phyloP scores from a whole-genome alignment of 2,888 invertebrate genomes.

The Mechanitis mazaeus region DNA sequence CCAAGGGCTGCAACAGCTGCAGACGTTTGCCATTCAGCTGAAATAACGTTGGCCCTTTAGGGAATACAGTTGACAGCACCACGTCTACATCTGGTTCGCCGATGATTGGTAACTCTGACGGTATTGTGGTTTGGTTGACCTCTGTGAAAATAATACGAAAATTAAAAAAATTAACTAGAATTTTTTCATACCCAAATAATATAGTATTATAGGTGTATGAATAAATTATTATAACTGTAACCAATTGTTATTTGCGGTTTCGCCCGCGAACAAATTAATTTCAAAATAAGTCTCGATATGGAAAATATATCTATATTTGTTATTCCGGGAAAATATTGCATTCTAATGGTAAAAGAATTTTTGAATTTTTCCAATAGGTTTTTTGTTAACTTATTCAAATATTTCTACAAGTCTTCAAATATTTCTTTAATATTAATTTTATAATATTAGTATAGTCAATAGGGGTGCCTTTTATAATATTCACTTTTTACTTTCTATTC shows the following conservation, averaged over 20 bases:
- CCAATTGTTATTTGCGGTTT: too few species aligned
- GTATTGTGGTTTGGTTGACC: conserved; percentile 88
- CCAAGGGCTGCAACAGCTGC: conserved; percentile 86
- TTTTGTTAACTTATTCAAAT: too few species aligned
- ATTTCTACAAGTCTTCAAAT: too few species aligned
- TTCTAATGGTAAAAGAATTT: too few species aligned
- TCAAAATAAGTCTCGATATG: too few species aligned
- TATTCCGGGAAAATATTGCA: too few species aligned
- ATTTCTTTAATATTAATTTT: too few species aligned
- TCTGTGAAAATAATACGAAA: conserved; percentile 72
- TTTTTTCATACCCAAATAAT: not conserved
- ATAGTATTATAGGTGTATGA: not conserved
- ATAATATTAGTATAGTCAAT: too few species aligned
- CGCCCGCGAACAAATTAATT: too few species aligned
- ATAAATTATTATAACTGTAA: not conserved
- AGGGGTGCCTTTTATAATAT: too few species aligned
- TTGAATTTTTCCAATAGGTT: too few species aligned
- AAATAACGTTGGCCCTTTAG: conserved; percentile 86
- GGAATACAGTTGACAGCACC: conserved; percentile 85
- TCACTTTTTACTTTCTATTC: not conserved
- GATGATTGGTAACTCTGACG: conserved; percentile 87
- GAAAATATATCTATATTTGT: too few species aligned
- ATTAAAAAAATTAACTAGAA: not conserved
- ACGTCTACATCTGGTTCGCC: conserved; percentile 89
- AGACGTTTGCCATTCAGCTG: conserved; percentile 88